phyloP scores from a whole-genome alignment of 2,797 vertebrate species.

The Diplodus puntazzo region DNA sequence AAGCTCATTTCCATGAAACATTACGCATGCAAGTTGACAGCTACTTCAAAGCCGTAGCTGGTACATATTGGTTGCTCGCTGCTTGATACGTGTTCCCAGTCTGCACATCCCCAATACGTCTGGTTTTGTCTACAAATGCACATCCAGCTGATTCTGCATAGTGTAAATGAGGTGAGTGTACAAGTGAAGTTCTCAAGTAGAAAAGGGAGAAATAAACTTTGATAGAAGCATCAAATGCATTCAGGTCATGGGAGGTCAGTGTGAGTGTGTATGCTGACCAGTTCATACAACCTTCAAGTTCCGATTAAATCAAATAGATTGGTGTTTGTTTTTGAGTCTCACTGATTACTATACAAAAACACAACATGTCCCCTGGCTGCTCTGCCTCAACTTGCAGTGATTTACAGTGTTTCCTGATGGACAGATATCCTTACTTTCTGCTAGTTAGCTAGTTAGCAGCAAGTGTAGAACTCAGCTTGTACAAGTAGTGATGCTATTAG shows the following conservation, averaged over 20 bases:
- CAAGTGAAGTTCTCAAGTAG: not conserved
- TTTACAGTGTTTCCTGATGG: too few relatives aligned
- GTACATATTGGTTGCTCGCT: constrained; percentile 39
- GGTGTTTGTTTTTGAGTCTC: too few relatives aligned
- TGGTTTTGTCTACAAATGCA: constrained; percentile 46
- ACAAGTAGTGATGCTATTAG: too few relatives aligned
- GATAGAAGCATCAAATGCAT: constrained; percentile 7
- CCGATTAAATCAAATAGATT: too few relatives aligned
- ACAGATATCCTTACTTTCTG: too few relatives aligned
- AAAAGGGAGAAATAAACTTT: constrained; percentile 14
- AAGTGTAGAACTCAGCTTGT: too few relatives aligned
- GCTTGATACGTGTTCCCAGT: constrained; percentile 38
- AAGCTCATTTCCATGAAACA: constrained; percentile 73
- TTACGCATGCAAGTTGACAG: constrained; percentile 63
- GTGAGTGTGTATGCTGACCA: not conserved
- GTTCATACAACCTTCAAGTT: not conserved
- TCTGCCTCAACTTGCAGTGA: too few relatives aligned
- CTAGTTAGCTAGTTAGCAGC: too few relatives aligned
- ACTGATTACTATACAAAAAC: too few relatives aligned
- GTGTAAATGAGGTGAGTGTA: constrained; percentile 20
- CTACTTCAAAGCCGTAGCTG: constrained; percentile 65
- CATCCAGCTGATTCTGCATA: constrained; percentile 15
- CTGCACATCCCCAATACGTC: constrained; percentile 11
- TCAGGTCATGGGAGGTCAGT: not conserved
- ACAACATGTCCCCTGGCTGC: too few relatives aligned